Conservation (phyloP, 2,113 vertebrate genomes). For the Tylochromis polylepis region DNA sequence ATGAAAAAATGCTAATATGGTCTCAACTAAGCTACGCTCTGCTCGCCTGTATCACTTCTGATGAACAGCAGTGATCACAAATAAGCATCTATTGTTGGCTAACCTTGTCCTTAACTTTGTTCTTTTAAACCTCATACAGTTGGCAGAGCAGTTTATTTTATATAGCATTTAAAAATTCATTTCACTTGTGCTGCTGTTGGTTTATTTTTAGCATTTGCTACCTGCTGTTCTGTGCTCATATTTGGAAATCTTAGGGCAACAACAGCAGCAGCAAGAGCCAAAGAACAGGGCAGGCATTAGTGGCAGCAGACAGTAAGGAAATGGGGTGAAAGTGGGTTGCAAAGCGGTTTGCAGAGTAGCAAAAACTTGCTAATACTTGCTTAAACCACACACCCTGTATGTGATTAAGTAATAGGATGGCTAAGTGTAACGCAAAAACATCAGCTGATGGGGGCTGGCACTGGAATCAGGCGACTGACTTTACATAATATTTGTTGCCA, state of each 20-base stretch:
- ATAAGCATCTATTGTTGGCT: not conserved
- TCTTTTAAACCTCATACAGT: not conserved
- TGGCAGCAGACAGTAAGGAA: not conserved
- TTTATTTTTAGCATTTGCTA: not conserved
- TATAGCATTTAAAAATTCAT: not conserved
- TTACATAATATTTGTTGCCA: not conserved
- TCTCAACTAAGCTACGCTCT: rapidly evolving
- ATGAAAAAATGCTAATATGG: rapidly evolving
- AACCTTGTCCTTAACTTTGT: rapidly evolving
- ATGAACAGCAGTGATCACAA: not conserved
- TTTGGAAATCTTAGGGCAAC: not conserved
- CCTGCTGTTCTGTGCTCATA: not conserved
- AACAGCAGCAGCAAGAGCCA: rapidly evolving
- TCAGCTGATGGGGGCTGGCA: not conserved
- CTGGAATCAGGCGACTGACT: not conserved
- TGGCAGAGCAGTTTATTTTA: not conserved
- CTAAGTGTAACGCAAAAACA: not conserved
- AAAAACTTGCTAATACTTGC: not conserved
- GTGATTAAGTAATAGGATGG: not conserved
- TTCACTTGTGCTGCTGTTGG: not conserved
- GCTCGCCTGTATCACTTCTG: rapidly evolving
- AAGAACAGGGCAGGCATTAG: not conserved
- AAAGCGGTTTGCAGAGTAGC: not conserved
- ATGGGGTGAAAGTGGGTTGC: not conserved
- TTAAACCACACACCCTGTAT: not conserved